Conservation (phyloP, 2,888 invertebrate species). For the Siphonodentalium dalli region DNA sequence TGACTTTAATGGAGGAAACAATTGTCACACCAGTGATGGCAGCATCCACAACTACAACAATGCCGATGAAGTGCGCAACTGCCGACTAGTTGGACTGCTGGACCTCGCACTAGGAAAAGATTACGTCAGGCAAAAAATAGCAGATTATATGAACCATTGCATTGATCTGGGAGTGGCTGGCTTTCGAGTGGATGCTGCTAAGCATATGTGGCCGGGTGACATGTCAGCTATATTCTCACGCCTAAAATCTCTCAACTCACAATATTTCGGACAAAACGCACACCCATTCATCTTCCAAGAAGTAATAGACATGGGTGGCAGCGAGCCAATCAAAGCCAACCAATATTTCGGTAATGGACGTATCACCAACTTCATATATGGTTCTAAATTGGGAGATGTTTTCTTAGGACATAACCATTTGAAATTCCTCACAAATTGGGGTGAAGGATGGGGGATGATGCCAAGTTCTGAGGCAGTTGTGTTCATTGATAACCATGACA, state of each 20-base stretch:
- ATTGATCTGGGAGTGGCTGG: slow-evolving; percentile 49
- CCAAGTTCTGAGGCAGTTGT: slow-evolving; percentile 70
- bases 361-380: slow-evolving; percentile 81
- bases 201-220: slow-evolving; percentile 61
- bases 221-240: slow-evolving; percentile 40
- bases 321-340: slow-evolving; percentile 48
- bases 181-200: slow-evolving; percentile 54
- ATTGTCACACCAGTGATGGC: slow-evolving; percentile 67
- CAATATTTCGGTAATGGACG: slow-evolving; percentile 61
- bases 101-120: slow-evolving; percentile 76
- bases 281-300: slow-evolving; percentile 55
- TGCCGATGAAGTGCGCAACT: slow-evolving; percentile 68
- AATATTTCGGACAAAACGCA: slow-evolving; percentile 39
- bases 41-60: slow-evolving; percentile 49
- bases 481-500: slow-evolving; percentile 93
- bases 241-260: slow-evolving; percentile 34
- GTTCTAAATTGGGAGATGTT: slow-evolving; percentile 59
- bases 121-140: slow-evolving; percentile 48
- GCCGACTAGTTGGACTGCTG: slow-evolving; percentile 76
- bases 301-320: slow-evolving; percentile 54
- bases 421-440: slow-evolving; percentile 43
- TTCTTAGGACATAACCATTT: slow-evolving; percentile 47
- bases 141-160: slow-evolving; percentile 48
- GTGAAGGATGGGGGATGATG: slow-evolving; percentile 51
- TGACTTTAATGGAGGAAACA: slow-evolving; percentile 71